phyloP scores from a whole-genome alignment of 2,888 invertebrate species.

The Synergus umbraculus region DNA sequence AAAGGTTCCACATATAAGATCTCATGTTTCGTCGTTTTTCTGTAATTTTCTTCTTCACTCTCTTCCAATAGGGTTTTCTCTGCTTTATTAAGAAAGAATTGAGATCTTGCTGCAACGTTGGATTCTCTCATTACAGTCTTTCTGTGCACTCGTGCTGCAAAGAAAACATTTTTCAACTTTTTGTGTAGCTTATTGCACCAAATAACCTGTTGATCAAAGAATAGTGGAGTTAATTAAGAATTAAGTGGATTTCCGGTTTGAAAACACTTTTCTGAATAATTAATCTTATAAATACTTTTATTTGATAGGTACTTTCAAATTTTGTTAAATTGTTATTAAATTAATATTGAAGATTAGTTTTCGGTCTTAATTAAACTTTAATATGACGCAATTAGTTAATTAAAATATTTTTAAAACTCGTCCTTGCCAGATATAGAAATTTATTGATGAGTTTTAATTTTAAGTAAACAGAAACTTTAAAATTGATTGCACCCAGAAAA shows the following conservation, averaged over 20 bases:
- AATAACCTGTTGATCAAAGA: conserved; percentile 38
- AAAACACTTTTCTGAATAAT: too few species aligned
- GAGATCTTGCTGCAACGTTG: neutral
- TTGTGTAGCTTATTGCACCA: conserved; percentile 16
- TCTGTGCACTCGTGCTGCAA: neutral
- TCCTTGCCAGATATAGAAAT: too few species aligned
- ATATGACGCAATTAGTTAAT: too few species aligned
- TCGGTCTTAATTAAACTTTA: too few species aligned
- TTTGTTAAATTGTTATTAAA: too few species aligned
- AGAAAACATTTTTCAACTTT: conserved; percentile 39
- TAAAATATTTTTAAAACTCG: too few species aligned
- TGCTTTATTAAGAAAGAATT: conserved; percentile 25
- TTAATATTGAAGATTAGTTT: too few species aligned
- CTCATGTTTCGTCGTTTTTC: neutral
- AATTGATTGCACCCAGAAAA: too few species aligned
- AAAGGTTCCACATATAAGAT: neutral
- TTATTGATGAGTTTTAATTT: too few species aligned
- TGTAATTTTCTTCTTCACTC: conserved; percentile 3
- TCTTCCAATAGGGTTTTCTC: neutral
- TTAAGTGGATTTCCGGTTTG: neutral
- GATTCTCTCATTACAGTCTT: conserved; percentile 21
- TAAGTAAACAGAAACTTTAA: too few species aligned
- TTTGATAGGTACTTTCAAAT: too few species aligned
- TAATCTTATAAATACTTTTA: too few species aligned
- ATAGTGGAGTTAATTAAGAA: conserved; percentile 22